These are phyloP conservation scores for Pleuronectes platessa DNA, from an alignment of 2,113 vertebrate species.

Conservation along the genomic window DNA sequence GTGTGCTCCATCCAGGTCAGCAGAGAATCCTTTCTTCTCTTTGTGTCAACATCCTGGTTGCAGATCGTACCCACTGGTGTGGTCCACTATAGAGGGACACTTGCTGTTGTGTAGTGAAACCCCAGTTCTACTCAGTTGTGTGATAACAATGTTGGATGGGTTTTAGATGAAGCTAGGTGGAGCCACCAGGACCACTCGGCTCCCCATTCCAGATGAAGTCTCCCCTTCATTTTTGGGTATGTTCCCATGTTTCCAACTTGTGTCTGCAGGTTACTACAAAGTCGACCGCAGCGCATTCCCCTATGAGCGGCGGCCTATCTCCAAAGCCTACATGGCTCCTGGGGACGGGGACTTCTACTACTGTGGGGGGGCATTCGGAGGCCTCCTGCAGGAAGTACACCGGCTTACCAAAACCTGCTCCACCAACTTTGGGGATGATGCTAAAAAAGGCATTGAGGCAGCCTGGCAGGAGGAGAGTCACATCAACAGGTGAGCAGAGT, in stretches of 20 bases:
- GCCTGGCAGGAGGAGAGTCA: conserved; percentile 86
- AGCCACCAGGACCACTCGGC: neutral
- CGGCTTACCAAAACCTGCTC: conserved; percentile 77
- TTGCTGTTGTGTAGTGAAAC: too few relatives aligned
- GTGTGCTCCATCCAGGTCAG: conserved; percentile 70
- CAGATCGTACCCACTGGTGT: too few relatives aligned
- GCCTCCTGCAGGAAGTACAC: conserved; percentile 61
- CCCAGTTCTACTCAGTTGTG: too few relatives aligned
- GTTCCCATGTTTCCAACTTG: neutral
- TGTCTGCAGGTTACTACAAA: conserved; percentile 73
- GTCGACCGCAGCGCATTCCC: conserved; percentile 53
- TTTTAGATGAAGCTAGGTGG: neutral
- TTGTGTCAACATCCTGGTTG: too few relatives aligned
- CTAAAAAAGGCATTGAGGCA: conserved; percentile 77
- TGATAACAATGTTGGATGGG: too few relatives aligned
- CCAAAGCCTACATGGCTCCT: conserved; percentile 71
- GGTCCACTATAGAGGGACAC: too few relatives aligned
- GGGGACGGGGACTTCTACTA: conserved; percentile 85
- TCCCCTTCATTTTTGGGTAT: neutral
- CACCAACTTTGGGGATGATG: conserved; percentile 76
- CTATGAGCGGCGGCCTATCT: conserved; percentile 76
- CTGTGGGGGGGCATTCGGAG: conserved; percentile 77
- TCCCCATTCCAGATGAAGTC: neutral
- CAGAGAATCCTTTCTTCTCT: too few relatives aligned
- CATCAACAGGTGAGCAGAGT: conserved; percentile 84